These are phyloP conservation scores for Elaphurus davidianus DNA, from an alignment of 2,113 vertebrate species.

Conservation along the genomic window DNA sequence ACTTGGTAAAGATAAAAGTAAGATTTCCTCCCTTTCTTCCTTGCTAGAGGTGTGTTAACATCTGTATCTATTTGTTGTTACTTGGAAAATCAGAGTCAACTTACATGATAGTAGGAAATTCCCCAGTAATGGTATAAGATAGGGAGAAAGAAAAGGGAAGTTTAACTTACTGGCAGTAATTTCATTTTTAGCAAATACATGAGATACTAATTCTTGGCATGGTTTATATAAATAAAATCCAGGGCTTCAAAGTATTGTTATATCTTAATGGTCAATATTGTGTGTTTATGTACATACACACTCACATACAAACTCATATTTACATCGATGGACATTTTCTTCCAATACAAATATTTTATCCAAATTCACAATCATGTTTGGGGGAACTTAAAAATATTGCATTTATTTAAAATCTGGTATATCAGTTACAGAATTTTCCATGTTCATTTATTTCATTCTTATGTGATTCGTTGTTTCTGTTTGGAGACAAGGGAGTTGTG, in stretches of 20 bases:
- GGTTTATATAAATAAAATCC: slow-evolving; percentile 15
- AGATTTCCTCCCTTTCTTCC: neutral
- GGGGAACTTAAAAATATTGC: neutral
- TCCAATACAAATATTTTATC: slow-evolving; percentile 3
- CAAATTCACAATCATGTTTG: neutral
- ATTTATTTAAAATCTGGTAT: neutral
- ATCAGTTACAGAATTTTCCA: neutral
- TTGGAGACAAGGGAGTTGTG: neutral
- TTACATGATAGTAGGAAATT: neutral
- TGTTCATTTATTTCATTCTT: neutral
- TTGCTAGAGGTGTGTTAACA: neutral
- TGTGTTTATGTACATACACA: neutral
- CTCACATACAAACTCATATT: neutral
- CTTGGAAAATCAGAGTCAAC: neutral
- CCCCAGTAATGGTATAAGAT: neutral
- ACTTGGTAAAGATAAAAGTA: neutral
- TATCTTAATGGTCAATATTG: neutral
- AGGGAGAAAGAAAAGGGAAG: neutral
- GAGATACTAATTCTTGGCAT: neutral
- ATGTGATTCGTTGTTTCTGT: neutral
- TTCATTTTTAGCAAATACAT: neutral
- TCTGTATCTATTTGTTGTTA: neutral
- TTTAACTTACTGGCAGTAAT: neutral
- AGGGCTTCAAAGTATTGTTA: neutral
- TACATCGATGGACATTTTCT: neutral